These are phyloP conservation scores for Drosophila stalkeri DNA, from an alignment of 2,888 invertebrate genomes.

Conservation along the genomic window DNA sequence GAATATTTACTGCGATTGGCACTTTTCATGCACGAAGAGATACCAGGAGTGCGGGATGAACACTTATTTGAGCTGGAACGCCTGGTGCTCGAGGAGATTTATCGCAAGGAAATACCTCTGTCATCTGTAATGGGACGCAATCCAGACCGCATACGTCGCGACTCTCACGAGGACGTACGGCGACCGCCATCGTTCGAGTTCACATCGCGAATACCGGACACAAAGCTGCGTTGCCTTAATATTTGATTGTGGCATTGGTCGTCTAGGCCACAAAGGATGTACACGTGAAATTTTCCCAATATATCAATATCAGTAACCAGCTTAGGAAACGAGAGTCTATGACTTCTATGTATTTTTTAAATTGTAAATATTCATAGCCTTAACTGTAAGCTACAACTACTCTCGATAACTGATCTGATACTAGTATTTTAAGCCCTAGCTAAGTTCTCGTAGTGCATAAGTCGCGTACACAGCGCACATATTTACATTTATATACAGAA, in stretches of 20 bases:
- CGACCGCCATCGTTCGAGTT: conserved; percentile 88
- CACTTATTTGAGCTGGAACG: conserved; percentile 92
- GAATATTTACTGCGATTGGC: conserved; percentile 95
- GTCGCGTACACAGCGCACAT: conserved; percentile 32
- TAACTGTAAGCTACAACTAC: conserved; percentile 47
- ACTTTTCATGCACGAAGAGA: conserved; percentile 91
- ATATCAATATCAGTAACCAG: conserved; percentile 23
- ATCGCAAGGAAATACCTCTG: conserved; percentile 77
- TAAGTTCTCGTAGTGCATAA: conserved; percentile 54
- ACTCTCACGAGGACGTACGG: conserved; percentile 86
- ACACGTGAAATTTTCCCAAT: conserved; percentile 28
- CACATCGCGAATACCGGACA: conserved; percentile 90
- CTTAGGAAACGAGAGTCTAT: conserved; percentile 49
- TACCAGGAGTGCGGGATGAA: conserved; percentile 90
- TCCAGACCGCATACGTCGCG: conserved; percentile 83
- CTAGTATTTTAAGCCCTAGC: conserved; percentile 41
- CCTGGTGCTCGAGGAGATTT: conserved; percentile 78
- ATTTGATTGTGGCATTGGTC: conserved; percentile 86
- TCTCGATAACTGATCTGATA: conserved; percentile 60
- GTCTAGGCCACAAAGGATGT: conserved; percentile 10
- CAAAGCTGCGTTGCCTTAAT: conserved; percentile 92
- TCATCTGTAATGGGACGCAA: conserved; percentile 86
- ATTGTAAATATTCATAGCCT: conserved; percentile 57
- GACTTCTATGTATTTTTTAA: conserved; percentile 64
- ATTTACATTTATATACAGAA: conserved; percentile 41